Conservation (phyloP, 2,797 vertebrate genomes). For the Squalus acanthias region DNA sequence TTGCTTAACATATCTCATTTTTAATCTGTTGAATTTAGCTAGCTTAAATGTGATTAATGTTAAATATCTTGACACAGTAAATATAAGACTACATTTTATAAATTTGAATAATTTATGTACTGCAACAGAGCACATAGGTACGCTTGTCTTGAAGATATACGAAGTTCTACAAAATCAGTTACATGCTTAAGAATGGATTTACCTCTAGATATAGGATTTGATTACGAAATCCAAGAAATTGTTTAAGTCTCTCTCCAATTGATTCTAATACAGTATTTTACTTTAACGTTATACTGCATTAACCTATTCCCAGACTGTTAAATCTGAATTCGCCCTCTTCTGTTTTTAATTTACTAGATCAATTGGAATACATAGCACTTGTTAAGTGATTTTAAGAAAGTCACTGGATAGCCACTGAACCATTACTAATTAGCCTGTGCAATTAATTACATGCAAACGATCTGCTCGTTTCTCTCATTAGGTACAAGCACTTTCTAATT, state of each 20-base stretch:
- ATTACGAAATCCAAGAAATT: not conserved
- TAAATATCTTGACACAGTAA: not conserved
- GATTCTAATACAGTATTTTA: not conserved
- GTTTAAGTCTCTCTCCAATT: not conserved
- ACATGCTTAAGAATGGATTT: not conserved
- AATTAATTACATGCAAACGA: conserved; percentile 36
- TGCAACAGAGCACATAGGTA: not conserved
- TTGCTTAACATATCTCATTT: not conserved
- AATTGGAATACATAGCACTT: conserved; percentile 19
- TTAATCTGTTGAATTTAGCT: not conserved
- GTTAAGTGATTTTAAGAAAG: conserved; percentile 35
- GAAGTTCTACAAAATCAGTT: not conserved
- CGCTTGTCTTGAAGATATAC: not conserved
- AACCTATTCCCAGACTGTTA: not conserved
- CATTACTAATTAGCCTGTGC: conserved; percentile 34
- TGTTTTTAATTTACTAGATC: conserved; percentile 15
- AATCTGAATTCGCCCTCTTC: not conserved
- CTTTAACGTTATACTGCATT: not conserved
- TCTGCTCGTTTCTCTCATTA: conserved; percentile 36
- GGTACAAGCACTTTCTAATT: conserved; percentile 29
- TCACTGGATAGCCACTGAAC: conserved; percentile 3
- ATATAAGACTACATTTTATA: not conserved
- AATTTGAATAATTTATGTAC: not conserved
- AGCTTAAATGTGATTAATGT: not conserved
- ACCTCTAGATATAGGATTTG: not conserved